These are phyloP conservation scores for Megaceryle maxima DNA, from an alignment of 2,113 vertebrate genomes.

Conservation along the genomic window DNA sequence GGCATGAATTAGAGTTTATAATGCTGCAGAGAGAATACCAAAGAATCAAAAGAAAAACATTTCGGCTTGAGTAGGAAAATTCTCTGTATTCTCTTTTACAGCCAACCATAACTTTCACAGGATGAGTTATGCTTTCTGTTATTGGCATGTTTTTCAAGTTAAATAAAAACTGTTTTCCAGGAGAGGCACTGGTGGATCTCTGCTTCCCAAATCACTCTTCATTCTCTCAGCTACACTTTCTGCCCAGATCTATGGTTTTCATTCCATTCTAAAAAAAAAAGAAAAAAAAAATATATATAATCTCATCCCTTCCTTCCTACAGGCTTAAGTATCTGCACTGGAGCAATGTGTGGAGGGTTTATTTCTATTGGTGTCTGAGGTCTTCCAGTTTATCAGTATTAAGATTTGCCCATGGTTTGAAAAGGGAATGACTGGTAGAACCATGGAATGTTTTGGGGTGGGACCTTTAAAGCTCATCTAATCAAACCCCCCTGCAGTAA, in stretches of 20 bases:
- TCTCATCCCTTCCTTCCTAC: not conserved
- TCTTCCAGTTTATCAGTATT: not conserved
- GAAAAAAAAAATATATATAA: not conserved
- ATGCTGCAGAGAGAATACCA: slow-evolving; percentile 31
- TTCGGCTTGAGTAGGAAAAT: slow-evolving; percentile 51
- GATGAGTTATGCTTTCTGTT: slow-evolving; percentile 59
- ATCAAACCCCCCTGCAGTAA: not conserved
- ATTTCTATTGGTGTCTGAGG: not conserved
- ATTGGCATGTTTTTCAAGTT: slow-evolving; percentile 46
- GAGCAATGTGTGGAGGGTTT: not conserved
- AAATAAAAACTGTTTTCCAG: slow-evolving; percentile 52
- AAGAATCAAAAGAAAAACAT: slow-evolving; percentile 66
- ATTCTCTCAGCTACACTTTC: not conserved
- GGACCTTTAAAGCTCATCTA: not conserved
- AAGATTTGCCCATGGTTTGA: not conserved
- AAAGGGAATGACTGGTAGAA: not conserved
- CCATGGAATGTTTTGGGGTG: not conserved
- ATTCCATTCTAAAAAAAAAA: not conserved
- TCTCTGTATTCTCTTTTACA: slow-evolving; percentile 62
- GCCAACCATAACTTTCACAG: slow-evolving; percentile 47
- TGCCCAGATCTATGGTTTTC: not conserved
- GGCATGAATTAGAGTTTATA: slow-evolving; percentile 35
- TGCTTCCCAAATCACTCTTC: not conserved
- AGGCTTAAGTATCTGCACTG: not conserved
- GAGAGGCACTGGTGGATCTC: slow-evolving; percentile 26